Base-by-base conservation (phyloP, 2,797 vertebrate species). In the Gallirallus australis region DNA sequence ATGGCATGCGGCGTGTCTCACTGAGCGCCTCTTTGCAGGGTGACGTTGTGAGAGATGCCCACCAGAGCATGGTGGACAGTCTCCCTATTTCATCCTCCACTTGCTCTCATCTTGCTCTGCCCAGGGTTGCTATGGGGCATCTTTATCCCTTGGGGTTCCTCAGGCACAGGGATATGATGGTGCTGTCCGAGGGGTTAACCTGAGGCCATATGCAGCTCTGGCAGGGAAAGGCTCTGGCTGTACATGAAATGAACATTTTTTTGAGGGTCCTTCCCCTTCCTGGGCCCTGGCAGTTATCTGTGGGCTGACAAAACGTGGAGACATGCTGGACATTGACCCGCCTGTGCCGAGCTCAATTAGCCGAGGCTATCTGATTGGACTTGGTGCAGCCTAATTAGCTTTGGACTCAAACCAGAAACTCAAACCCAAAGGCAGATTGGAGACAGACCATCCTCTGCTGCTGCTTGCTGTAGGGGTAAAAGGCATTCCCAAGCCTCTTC, bases 341-440 rank as follows among this genome's bases (percentile, higher is more conserved):
- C 61, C 82, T 9, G 2, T 59, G 84, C 86, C 8, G 60, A 93
- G 82, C 86, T 89, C 71, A 96, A 93, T 89, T 92, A 95, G 75
- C 60, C 1, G 19, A 65, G 25, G 48, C 91, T 96, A 95, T 97
- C 95, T 95, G 93, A 95, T 93, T 94, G 96, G 95, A 95, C 91
- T 96, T 91, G 88, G 69, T 2, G 5, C 66, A 90, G 89, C 93
- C 96, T 95, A 93, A 96, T 97, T 96, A 96, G 95, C 93, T 94
- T 70, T 93, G 89, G 91, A 86, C 64, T 94, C 12, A 1, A 70
- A 88, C 82, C 72, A 88, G 90, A 56, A 94, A 80, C 59, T 82
- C 76, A 90, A 90, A 86, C 84, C 80, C 91, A 70, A 78, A 90
- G 78, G 83, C 91, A 85, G 70, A 85, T 88, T 42, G 56, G 73